Conservation (phyloP, 2,888 invertebrate species). For the Cataglyphis livida region DNA sequence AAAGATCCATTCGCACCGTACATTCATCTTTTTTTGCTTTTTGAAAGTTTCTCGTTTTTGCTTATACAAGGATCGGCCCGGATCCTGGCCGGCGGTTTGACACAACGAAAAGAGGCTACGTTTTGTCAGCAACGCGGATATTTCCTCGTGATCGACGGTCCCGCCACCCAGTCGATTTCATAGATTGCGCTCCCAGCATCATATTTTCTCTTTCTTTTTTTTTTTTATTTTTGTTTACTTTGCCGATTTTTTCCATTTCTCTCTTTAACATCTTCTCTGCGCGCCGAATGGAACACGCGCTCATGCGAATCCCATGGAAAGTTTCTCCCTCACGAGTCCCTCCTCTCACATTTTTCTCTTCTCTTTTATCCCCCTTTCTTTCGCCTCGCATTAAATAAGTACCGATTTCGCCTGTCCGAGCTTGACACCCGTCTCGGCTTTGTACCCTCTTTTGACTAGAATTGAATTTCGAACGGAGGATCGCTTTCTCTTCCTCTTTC, state of each 20-base stretch:
- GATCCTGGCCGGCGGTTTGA: conserved; percentile 77
- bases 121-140: conserved; percentile 85
- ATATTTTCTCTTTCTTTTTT: background rate
- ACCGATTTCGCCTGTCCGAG: conserved; percentile 81
- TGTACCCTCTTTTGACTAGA: conserved; percentile 85
- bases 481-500: conserved; percentile 41
- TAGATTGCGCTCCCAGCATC: conserved; percentile 54
- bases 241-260: background rate
- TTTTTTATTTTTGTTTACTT: background rate
- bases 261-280: background rate
- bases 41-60: conserved; percentile 83
- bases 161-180: conserved; percentile 69
- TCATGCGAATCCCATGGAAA: conserved; percentile 34
- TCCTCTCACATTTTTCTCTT: conserved; percentile 6
- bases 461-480: conserved; percentile 82
- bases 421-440: conserved; percentile 75
- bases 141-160: conserved; percentile 77
- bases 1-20: conserved; percentile 85
- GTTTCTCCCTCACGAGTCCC: conserved; percentile 27
- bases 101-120: conserved; percentile 85
- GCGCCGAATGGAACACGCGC: conserved; percentile 21
- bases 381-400: conserved; percentile 77
- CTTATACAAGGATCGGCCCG: conserved; percentile 80
- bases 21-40: conserved; percentile 82
- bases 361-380: conserved; percentile 17